Percentiles rank a stretch among this genome's conserved stretches.
Conservation (phyloP, 2,797 vertebrate species). For the Mergus octosetaceus region DNA sequence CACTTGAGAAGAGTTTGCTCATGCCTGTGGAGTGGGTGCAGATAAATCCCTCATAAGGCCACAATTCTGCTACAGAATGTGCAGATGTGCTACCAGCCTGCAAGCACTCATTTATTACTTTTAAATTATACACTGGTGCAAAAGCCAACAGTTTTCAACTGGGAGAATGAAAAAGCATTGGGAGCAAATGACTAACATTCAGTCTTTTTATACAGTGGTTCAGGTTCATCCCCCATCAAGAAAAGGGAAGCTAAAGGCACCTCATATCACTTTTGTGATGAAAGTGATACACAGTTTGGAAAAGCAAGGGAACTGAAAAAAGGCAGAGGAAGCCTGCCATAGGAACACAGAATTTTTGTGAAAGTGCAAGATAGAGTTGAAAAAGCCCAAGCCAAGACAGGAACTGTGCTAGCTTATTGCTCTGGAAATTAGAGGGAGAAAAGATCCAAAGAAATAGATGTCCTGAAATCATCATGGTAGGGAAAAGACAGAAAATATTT, state of each 20-base stretch:
- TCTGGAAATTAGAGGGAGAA: background rate
- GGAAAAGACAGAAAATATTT: background rate
- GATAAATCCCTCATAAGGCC: background rate
- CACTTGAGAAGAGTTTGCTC: background rate
- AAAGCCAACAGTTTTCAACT: background rate
- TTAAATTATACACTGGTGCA: background rate
- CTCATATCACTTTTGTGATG: background rate
- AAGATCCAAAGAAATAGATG: background rate
- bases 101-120: background rate
- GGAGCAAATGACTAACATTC: background rate
- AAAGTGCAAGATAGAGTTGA: background rate
- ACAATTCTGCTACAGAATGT: background rate
- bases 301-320: background rate
- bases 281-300: background rate
- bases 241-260: background rate
- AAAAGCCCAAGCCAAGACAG: background rate
- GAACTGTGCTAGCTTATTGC: background rate
- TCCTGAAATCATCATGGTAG: background rate
- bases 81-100: background rate
- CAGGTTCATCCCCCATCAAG: background rate
- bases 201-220: background rate
- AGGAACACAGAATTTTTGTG: background rate
- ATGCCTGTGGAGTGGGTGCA: background rate
- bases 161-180: background rate
- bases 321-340: background rate